Evolutionary conservation across 2,797 vertebrate species (phyloP), one percentile per base, ranked within the genome.

Genomic region (Psittacula derbiana): DNA sequence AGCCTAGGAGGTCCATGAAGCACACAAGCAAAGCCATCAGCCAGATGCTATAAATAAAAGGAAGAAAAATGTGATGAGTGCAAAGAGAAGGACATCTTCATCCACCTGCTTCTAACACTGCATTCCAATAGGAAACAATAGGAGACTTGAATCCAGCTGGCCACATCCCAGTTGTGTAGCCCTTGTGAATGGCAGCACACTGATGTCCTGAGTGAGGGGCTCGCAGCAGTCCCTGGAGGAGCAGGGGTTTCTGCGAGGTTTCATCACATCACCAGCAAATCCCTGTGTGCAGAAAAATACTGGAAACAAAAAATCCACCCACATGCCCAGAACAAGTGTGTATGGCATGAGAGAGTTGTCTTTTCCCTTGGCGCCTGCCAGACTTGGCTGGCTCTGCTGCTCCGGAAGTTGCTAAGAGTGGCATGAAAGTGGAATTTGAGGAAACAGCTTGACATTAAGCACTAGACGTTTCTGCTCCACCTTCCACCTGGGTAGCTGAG

Each of bases 371-470:
- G 66, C 1, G 8, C 62, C 67, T 80, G 58, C 70, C 71, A 80
- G 87, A 38, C 53, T 95, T 72, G 55, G 58, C 82, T 82, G 79
- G 79, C 53, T 71, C 53, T 40, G 57, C 55, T 52, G 79, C 74
- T 71, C 41, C 15, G 46, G 67, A 83, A 90, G 65, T 41, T 72
- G 52, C 75, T 64, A 60, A 76, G 66, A 31, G 38, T 30, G 27
- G 36, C 44, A 69, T 14, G 11, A 57, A 76, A 79, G 69, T 20
- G 49, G 40, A 52, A 58, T 47, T 69, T 31, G 38, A 70, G 49
- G 65, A 57, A 94, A 41, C 28, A 88, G 80, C 80, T 92, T 83
- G 76, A 93, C 79, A 84, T 65, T 19, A 75, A 91, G 44, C 52
- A 30, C n/a, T 28, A 47, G 62, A 7, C 13, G 30, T 41, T 47